Conservation (phyloP, 2,888 invertebrate species). For the Zaprionus obscuricornis region DNA sequence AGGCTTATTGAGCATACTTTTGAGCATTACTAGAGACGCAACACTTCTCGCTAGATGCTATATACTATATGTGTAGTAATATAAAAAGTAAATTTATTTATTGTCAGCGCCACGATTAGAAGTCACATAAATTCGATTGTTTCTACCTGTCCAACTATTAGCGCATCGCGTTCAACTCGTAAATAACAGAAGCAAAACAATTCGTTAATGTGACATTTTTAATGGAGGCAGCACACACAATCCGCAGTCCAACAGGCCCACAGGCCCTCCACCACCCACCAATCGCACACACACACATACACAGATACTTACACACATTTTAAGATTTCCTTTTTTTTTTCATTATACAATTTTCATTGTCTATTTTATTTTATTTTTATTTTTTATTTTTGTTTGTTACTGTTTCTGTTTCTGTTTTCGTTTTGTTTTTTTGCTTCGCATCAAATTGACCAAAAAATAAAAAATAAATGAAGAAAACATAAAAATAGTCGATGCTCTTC, state of each 20-base stretch:
- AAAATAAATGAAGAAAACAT: slow-evolving; percentile 26
- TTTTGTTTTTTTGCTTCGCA: slow-evolving; percentile 21
- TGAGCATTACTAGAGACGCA: too few relatives aligned
- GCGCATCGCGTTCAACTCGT: slow-evolving; percentile 47
- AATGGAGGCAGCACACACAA: slow-evolving; percentile 53
- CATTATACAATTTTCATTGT: slow-evolving; percentile 34
- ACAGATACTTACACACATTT: too few relatives aligned
- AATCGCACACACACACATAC: slow-evolving; percentile 8
- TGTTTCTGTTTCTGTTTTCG: slow-evolving; percentile 2
- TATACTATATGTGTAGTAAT: background rate
- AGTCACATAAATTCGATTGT: slow-evolving; percentile 61
- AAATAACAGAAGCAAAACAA: slow-evolving; percentile 69
- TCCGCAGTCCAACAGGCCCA: slow-evolving; percentile 9
- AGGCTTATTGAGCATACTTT: slow-evolving; percentile 54
- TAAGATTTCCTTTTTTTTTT: slow-evolving; percentile 19
- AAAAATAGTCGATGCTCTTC: slow-evolving; percentile 45
- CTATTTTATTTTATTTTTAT: slow-evolving; percentile 10
- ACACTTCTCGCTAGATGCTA: too few relatives aligned
- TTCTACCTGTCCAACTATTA: slow-evolving; percentile 65
- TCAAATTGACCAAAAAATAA: slow-evolving; percentile 60
- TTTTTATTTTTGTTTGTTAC: slow-evolving; percentile 10
- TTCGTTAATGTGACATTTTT: slow-evolving; percentile 80
- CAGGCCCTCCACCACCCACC: background rate
- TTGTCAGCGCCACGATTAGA: slow-evolving; percentile 24
- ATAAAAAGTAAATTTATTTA: slow-evolving; percentile 59